Percentiles rank a stretch among this genome's conserved stretches.
These are phyloP conservation scores for Tachyglossus aculeatus DNA, from an alignment of 2,797 vertebrate genomes.

Conservation along the genomic window DNA sequence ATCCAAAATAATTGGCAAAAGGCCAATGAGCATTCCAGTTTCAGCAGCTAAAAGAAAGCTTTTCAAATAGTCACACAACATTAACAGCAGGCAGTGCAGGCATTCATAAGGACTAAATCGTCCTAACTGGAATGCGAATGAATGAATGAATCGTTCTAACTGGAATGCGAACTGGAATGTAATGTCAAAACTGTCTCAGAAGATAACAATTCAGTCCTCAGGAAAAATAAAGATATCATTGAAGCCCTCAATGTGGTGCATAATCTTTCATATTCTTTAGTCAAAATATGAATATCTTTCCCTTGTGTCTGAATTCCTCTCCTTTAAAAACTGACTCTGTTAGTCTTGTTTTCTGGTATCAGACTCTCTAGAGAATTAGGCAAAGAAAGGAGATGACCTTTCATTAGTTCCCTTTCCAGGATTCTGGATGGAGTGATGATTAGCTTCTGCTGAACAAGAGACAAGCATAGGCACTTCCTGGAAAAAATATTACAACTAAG, in stretches of 20 bases:
- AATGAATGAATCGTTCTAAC: background rate
- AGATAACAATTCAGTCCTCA: background rate
- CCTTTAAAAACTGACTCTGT: too few species aligned
- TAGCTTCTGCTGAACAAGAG: too few species aligned
- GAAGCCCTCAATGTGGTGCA: background rate
- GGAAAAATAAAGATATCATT: background rate
- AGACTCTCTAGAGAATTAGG: too few species aligned
- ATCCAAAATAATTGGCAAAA: conserved; percentile 10
- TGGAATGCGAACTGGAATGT: background rate
- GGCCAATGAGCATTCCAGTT: background rate
- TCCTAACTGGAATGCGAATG: background rate
- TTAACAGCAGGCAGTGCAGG: conserved; percentile 31
- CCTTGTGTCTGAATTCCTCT: too few species aligned
- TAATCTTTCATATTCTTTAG: background rate
- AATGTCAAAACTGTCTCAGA: background rate
- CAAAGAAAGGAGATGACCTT: too few species aligned
- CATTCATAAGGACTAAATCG: too few species aligned
- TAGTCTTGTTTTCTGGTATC: too few species aligned
- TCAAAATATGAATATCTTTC: background rate
- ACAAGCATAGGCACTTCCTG: too few species aligned
- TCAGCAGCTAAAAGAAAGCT: conserved; percentile 30
- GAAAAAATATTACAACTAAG: too few species aligned
- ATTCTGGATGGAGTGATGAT: too few species aligned
- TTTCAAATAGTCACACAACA: conserved; percentile 20
- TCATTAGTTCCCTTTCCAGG: too few species aligned